Conservation (phyloP, 1,140 invertebrate genomes). For the Lasioglossum albipes region DNA sequence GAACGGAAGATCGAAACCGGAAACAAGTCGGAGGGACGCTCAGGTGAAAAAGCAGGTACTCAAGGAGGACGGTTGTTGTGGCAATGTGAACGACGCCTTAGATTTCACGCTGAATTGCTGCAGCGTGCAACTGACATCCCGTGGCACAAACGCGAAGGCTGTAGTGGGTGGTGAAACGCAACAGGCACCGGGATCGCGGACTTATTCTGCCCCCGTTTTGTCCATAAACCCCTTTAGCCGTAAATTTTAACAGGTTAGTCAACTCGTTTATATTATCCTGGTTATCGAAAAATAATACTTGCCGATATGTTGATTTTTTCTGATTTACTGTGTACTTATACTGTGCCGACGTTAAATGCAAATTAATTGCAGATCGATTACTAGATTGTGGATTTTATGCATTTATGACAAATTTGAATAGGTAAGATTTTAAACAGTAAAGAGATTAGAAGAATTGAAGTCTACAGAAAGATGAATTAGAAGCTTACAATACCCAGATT, state of each 20-base stretch:
- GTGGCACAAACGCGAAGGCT: constrained; percentile 61
- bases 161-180: constrained; percentile 37
- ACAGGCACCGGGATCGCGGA: constrained; percentile 41
- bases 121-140: constrained; percentile 69
- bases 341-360: too few relatives aligned
- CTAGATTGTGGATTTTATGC: too few relatives aligned
- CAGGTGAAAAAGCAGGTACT: constrained; percentile 25
- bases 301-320: too few relatives aligned
- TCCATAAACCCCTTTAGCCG: constrained; percentile 25
- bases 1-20: constrained; percentile 30
- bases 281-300: too few relatives aligned
- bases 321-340: too few relatives aligned
- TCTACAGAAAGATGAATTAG: too few relatives aligned
- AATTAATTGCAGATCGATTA: too few relatives aligned
- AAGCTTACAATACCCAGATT: too few relatives aligned
- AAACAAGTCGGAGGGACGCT: constrained; percentile 18
- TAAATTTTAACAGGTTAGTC: background rate
- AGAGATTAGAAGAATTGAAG: too few relatives aligned
- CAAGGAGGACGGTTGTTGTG: constrained; percentile 57
- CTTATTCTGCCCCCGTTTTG: constrained; percentile 37
- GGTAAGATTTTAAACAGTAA: too few relatives aligned
- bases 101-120: constrained; percentile 75
- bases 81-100: constrained; percentile 66
- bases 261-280: too few relatives aligned
- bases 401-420: too few relatives aligned